A percentile compares a stretch with the other conserved stretches of the same genome.
Conservation (phyloP, 2,113 vertebrate species). For the Corapipo altera region DNA sequence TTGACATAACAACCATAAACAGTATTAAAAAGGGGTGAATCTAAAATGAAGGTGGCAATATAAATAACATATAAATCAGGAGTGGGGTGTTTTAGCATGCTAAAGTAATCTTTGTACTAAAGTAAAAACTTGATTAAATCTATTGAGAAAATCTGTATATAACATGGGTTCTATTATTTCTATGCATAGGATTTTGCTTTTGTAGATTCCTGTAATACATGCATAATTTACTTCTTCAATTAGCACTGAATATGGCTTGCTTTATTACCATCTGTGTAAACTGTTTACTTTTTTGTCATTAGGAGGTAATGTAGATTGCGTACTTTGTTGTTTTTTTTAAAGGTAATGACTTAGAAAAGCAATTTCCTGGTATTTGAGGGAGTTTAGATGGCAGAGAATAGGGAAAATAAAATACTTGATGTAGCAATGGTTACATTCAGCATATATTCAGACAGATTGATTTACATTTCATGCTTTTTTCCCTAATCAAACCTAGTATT, state of each 20-base stretch:
- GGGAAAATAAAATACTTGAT: neutral
- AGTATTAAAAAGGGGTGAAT: neutral
- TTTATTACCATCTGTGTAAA: neutral
- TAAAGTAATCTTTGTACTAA: neutral
- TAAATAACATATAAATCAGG: neutral
- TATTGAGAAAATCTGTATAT: neutral
- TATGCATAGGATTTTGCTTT: neutral
- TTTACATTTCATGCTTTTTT: neutral
- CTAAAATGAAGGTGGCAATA: neutral
- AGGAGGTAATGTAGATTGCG: neutral
- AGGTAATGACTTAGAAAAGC: neutral
- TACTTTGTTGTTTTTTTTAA: neutral
- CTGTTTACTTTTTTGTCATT: neutral
- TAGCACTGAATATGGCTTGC: neutral
- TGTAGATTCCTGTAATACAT: neutral
- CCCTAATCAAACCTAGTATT: neutral
- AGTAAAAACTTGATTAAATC: neutral
- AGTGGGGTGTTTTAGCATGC: accelerated
- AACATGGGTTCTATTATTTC: neutral
- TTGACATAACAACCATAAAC: neutral
- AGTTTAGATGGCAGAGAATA: neutral
- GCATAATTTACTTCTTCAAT: neutral
- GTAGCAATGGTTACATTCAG: neutral
- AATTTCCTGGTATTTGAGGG: neutral
- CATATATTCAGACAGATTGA: neutral